Conservation (phyloP, 2,888 invertebrate species). For the Caenorhabditis sinica region DNA sequence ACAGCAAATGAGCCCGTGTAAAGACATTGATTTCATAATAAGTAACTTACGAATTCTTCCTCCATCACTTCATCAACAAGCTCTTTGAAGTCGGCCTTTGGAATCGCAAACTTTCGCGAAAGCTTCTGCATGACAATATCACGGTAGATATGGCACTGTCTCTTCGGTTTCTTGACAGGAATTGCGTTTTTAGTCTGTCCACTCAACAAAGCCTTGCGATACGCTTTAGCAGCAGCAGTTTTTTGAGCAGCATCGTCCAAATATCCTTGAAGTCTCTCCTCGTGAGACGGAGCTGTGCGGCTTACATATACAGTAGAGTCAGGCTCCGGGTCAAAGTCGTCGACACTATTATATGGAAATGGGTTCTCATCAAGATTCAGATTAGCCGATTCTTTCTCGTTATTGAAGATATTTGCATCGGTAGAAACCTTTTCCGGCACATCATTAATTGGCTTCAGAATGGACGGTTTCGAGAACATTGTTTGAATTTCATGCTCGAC, state of each 20-base stretch:
- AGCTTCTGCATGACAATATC: slow-evolving; percentile 22
- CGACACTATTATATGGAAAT: too few species aligned
- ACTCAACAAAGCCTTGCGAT: neutral
- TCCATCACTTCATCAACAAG: slow-evolving; percentile 36
- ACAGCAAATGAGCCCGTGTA: too few species aligned
- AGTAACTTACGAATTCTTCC: slow-evolving; percentile 10
- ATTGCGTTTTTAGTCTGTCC: neutral
- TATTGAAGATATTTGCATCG: too few species aligned
- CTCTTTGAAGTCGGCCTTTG: neutral
- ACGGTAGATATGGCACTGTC: neutral
- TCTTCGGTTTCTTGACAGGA: neutral
- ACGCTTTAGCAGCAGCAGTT: neutral
- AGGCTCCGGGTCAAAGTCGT: too few species aligned
- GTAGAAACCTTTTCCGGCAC: too few species aligned
- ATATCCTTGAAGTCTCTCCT: neutral
- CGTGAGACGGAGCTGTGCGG: neutral
- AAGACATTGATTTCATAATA: neutral
- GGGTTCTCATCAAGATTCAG: too few species aligned
- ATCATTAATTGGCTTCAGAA: too few species aligned
- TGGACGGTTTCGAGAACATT: too few species aligned
- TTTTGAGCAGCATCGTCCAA: neutral
- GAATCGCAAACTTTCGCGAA: slow-evolving; percentile 12
- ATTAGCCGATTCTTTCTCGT: too few species aligned
- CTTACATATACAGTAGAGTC: neutral
- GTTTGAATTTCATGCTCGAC: neutral